Conservation (phyloP, 2,888 invertebrate species). For the Neoscelio sp. region DNA sequence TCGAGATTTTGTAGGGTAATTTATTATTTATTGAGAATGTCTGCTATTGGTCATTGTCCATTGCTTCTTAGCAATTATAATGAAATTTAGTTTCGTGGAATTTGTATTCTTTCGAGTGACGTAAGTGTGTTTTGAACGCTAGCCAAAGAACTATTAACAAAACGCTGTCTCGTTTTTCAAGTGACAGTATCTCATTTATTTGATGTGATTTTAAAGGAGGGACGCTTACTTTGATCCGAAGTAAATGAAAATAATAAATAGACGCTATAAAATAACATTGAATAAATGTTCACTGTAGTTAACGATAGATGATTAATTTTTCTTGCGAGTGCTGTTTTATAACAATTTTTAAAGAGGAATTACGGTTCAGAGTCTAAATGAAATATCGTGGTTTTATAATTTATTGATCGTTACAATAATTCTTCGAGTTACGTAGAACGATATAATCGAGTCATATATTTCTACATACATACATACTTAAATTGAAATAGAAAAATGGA, state of each 20-base stretch:
- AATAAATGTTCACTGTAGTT: constrained; percentile 19
- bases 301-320: neutral
- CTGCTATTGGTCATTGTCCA: no score
- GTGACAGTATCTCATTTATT: constrained; percentile 23
- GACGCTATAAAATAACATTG: constrained; percentile 8
- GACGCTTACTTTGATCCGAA: neutral
- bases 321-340: constrained; percentile 4
- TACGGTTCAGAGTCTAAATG: no score
- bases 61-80: no score
- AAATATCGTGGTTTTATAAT: no score
- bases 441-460: no score
- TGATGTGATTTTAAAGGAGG: constrained; percentile 2
- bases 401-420: no score
- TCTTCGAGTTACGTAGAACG: no score
- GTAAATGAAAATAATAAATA: constrained; percentile 2
- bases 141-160: constrained; percentile 18
- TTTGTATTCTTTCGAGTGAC: constrained; percentile 21
- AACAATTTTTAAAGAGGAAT: constrained; percentile 16
- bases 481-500: no score
- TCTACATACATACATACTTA: no score
- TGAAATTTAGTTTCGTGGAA: no score
- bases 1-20: no score
- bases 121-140: constrained; percentile 18
- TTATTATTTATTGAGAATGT: no score
- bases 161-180: constrained; percentile 6